Evolutionary conservation across 2,888 invertebrate species (phyloP).

Genomic region (Netelia virgata): DNA sequence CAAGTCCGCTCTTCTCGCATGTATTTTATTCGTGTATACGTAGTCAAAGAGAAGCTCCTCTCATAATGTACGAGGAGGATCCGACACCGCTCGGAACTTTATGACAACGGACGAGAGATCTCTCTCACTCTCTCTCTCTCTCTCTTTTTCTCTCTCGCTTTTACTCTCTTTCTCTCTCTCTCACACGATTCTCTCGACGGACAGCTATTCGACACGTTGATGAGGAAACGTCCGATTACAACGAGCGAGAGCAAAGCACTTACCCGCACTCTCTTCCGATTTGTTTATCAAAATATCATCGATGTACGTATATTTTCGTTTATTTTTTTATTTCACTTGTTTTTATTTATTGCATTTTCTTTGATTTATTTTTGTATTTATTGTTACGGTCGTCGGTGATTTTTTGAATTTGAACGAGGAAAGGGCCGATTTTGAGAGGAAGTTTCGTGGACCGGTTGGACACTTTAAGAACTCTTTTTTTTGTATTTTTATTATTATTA

Average conservation of each 20-base stretch:
- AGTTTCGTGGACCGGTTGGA: background rate
- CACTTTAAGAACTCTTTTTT: constrained; percentile 10
- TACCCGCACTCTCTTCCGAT: background rate
- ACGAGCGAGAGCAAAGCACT: constrained; percentile 61
- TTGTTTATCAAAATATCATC: background rate
- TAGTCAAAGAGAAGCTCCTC: constrained; percentile 36
- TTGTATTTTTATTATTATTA: too few species aligned
- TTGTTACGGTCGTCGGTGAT: too few species aligned
- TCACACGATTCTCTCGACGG: constrained; percentile 39
- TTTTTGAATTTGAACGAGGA: too few species aligned
- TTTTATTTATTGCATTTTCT: background rate
- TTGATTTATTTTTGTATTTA: background rate
- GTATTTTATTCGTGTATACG: constrained; percentile 10
- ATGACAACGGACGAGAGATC: constrained; percentile 47
- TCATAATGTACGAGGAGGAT: constrained; percentile 75
- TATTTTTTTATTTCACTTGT: background rate
- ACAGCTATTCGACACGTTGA: constrained; percentile 70
- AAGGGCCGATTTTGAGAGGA: too few species aligned
- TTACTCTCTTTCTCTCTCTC: too few species aligned
- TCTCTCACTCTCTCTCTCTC: constrained; percentile 24
- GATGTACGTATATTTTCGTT: background rate
- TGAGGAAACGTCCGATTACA: constrained; percentile 84
- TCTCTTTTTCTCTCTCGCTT: constrained; percentile 6
- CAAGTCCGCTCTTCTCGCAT: constrained; percentile 64
- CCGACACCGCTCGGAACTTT: constrained; percentile 80